phyloP scores from a whole-genome alignment of 2,113 vertebrate species.

The Hippocampus zosterae region DNA sequence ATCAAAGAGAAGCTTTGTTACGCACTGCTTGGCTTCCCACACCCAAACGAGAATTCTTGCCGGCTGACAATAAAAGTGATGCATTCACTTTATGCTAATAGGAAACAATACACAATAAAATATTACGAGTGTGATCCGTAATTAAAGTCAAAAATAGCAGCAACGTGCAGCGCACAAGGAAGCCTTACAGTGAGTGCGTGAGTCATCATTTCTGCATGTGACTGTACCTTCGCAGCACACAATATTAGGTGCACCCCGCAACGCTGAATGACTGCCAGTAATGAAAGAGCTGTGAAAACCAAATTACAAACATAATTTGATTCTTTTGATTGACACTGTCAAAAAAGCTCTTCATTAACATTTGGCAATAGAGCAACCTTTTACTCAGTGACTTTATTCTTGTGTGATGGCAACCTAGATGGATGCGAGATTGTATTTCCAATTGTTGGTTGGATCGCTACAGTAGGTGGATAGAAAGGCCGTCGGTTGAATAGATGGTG shows the following conservation, averaged over 20 bases:
- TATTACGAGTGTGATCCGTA: background rate
- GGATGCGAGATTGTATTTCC: too few species aligned
- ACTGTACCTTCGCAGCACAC: background rate
- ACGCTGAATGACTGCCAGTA: background rate
- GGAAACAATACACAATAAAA: conserved; percentile 1
- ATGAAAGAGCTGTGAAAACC: background rate
- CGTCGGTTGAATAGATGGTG: too few species aligned
- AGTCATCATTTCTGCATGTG: background rate
- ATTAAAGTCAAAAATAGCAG: background rate
- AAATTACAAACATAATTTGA: background rate
- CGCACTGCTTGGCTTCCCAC: background rate
- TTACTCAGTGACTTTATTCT: background rate
- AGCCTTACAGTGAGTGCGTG: background rate
- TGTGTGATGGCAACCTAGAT: background rate
- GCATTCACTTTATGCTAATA: background rate
- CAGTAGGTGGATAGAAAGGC: too few species aligned
- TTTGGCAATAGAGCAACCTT: background rate
- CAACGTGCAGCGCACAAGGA: background rate
- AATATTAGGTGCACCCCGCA: background rate
- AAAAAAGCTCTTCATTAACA: background rate
- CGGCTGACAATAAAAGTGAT: background rate
- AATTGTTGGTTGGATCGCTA: too few species aligned
- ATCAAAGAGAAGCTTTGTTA: conserved; percentile 9
- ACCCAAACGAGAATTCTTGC: background rate
- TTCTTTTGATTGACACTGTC: background rate